Percentiles rank a stretch among this genome's conserved stretches.
These are phyloP conservation scores for Drosophila suzukii DNA, from an alignment of 1,140 invertebrate species.

Conservation along the genomic window DNA sequence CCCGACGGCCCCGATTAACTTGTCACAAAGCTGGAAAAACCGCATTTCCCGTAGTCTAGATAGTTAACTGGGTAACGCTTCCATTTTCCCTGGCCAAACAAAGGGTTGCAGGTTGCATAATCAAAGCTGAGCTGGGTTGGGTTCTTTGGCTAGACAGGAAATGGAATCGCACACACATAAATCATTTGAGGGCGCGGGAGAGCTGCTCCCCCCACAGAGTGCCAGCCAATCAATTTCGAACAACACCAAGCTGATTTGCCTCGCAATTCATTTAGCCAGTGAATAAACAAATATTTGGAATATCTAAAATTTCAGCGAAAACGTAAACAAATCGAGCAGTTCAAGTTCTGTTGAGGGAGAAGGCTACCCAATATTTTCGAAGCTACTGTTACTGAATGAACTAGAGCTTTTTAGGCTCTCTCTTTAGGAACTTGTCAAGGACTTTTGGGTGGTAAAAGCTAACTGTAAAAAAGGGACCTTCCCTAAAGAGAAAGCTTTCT, in stretches of 20 bases:
- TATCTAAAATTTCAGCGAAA: constrained; percentile 19
- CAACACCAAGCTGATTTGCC: constrained; percentile 15
- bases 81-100: constrained; percentile 49
- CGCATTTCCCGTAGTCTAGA: constrained; percentile 44
- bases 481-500: background rate
- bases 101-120: constrained; percentile 68
- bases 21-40: constrained; percentile 53
- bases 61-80: constrained; percentile 66
- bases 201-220: background rate
- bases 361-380: constrained; percentile 4
- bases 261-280: constrained; percentile 22
- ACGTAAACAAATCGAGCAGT: constrained; percentile 35
- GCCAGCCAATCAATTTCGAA: constrained; percentile 32
- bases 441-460: constrained; percentile 1
- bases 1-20: constrained; percentile 40
- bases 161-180: constrained; percentile 50
- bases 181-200: background rate
- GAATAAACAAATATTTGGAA: constrained; percentile 53
- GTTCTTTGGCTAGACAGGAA: constrained; percentile 64
- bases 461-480: too few species aligned
- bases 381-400: constrained; percentile 16
- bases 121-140: constrained; percentile 56
- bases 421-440: constrained; percentile 15
- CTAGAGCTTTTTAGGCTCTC: constrained; percentile 13
- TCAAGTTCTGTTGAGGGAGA: constrained; percentile 7